Evolutionary conservation across 2,888 invertebrate species (phyloP), one percentile per base, ranked within the genome.

Genomic region (Tuta absoluta): DNA sequence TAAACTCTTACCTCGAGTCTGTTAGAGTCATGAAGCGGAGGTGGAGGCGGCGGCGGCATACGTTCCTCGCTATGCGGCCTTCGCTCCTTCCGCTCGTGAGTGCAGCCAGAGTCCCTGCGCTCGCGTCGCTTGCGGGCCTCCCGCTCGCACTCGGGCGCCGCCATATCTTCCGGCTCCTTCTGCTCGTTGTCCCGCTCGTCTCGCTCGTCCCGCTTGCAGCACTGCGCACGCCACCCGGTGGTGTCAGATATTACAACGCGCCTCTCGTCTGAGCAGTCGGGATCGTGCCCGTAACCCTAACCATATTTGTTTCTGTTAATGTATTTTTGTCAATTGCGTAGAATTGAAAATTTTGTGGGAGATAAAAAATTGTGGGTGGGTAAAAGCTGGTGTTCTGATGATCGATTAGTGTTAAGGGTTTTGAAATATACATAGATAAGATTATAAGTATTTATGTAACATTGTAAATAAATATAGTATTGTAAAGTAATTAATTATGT

Each of bases 61-160:
- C 91, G 80, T 77, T 91, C 91, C 74, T 91, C 91, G 72, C 91
- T 91, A 71, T 87, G 90, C 49, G 91, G 89, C 64, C 91, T 78
- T 58, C 91, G 77, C 70, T 91, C 91, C 69, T 91, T 91, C 65
- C 91, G 80, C 81, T 91, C 92, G 75, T 89, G 91, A 48, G 89
- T 85, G 74, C 86, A 84, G 66, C 93, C 93, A 65, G 93, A 92
- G 77, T 93, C 93, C n/a, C 93, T 88, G 64, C 93, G 91, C 85
- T 94, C 93, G 77, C 93, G 93, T 59, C 93, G 89, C 84, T 93
- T 93, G 75, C 93, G 92, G 71, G 93, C 92, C 84, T 93, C 91
- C 74, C 93, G 86, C 85, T 92, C 92, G 80, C 93, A 89, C 83
- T 92, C 90, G 63, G 92, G 89, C 69, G 92, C 90, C 72, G 89